phyloP scores from a whole-genome alignment of 2,797 vertebrate genomes.

The Spinibarbus caldwelli region DNA sequence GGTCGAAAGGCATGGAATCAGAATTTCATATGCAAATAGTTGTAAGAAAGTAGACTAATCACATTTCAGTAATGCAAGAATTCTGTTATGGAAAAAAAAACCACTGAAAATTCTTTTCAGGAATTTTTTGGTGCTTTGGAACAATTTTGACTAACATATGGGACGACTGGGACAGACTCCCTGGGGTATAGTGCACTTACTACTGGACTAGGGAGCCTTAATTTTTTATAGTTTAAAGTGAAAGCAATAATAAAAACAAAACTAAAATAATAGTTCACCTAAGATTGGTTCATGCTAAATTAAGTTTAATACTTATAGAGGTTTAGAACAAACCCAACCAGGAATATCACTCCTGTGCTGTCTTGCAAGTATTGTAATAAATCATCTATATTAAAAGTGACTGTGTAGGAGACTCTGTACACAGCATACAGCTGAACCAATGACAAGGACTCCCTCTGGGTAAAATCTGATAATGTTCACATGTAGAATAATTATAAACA shows the following conservation, averaged over 20 bases:
- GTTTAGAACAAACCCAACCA: neutral
- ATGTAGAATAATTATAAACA: conserved; percentile 40
- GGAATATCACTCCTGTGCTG: neutral
- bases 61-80: neutral
- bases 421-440: conserved; percentile 20
- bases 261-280: neutral
- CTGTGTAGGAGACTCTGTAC: conserved; percentile 27
- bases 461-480: conserved; percentile 31
- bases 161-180: neutral
- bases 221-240: neutral
- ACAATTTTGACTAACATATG: neutral
- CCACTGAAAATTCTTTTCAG: neutral
- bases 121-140: neutral
- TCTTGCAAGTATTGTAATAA: conserved; percentile 33
- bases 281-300: neutral
- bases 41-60: no score
- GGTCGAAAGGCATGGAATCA: neutral
- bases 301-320: neutral
- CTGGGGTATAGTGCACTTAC: neutral
- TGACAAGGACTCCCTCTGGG: conserved; percentile 38
- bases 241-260: neutral
- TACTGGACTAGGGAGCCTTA: neutral
- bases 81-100: neutral
- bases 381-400: conserved; percentile 43
- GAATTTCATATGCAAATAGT: neutral